Evolutionary conservation across 2,888 invertebrate species (phyloP).

Genomic region (Lycophotia porphyrea): DNA sequence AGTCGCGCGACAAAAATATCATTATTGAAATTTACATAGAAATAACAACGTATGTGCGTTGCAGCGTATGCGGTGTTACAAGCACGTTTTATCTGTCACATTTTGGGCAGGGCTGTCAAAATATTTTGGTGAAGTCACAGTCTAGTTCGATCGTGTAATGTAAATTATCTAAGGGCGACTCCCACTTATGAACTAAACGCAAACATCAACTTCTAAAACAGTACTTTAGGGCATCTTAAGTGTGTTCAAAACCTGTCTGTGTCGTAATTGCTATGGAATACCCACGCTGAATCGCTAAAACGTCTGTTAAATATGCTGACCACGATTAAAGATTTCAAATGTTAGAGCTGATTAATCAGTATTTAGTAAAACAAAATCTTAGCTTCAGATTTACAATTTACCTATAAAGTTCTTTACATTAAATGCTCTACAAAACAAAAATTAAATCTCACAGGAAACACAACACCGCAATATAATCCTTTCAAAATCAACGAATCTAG

Average conservation of each 20-base stretch:
- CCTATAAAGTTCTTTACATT: not conserved
- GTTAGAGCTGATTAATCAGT: too few relatives aligned
- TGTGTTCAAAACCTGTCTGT: not conserved
- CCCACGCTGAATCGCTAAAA: not conserved
- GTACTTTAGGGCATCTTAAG: not conserved
- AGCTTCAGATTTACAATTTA: not conserved
- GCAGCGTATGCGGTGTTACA: constrained; percentile 55
- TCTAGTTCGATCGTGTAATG: not conserved
- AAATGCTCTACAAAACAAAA: constrained; percentile 5
- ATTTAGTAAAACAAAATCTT: not conserved
- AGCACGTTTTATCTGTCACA: constrained; percentile 39
- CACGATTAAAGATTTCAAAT: not conserved
- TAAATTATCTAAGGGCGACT: not conserved
- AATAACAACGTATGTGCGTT: constrained; percentile 80
- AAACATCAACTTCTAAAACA: not conserved
- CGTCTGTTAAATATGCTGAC: not conserved
- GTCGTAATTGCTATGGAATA: not conserved
- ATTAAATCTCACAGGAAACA: not conserved
- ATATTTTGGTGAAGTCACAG: not conserved
- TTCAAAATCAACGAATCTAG: constrained; percentile 39
- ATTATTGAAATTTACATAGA: constrained; percentile 88
- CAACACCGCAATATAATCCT: constrained; percentile 15
- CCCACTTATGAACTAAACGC: not conserved
- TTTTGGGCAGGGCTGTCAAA: constrained; percentile 51
- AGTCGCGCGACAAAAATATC: constrained; percentile 88